Conservation (phyloP, 2,888 invertebrate genomes). For the Erannis defoliaria region DNA sequence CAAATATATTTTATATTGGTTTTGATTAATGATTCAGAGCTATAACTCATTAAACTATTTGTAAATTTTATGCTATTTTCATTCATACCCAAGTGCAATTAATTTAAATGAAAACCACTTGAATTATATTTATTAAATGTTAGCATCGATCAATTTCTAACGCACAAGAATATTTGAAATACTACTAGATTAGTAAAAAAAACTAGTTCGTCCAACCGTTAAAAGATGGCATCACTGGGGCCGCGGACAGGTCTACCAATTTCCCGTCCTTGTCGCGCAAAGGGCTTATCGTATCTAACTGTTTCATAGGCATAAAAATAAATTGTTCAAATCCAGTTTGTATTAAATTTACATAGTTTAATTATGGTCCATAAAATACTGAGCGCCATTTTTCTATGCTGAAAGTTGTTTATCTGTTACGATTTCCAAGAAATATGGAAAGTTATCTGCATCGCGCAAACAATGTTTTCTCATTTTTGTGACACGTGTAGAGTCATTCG, state of each 20-base stretch:
- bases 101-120: too few relatives aligned
- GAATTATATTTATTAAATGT: background rate
- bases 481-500: conserved; percentile 32
- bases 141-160: background rate
- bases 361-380: background rate
- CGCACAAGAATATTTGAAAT: background rate
- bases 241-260: conserved; percentile 4
- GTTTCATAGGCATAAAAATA: conserved; percentile 11
- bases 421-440: background rate
- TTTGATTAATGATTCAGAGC: too few relatives aligned
- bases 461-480: conserved; percentile 40
- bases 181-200: background rate
- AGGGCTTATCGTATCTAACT: conserved; percentile 2
- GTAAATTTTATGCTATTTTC: too few relatives aligned
- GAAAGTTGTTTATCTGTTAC: background rate
- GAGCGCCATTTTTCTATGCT: background rate
- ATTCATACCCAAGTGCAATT: too few relatives aligned
- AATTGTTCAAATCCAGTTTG: background rate
- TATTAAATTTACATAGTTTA: background rate
- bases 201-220: conserved; percentile 31
- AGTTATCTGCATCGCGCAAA: conserved; percentile 54
- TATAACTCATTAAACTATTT: too few relatives aligned
- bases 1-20: too few relatives aligned
- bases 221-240: conserved; percentile 50
- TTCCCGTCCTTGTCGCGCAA: conserved; percentile 40